Evolutionary conservation across 2,888 invertebrate genomes (phyloP).

Genomic region (Dicroscelio sp.): DNA sequence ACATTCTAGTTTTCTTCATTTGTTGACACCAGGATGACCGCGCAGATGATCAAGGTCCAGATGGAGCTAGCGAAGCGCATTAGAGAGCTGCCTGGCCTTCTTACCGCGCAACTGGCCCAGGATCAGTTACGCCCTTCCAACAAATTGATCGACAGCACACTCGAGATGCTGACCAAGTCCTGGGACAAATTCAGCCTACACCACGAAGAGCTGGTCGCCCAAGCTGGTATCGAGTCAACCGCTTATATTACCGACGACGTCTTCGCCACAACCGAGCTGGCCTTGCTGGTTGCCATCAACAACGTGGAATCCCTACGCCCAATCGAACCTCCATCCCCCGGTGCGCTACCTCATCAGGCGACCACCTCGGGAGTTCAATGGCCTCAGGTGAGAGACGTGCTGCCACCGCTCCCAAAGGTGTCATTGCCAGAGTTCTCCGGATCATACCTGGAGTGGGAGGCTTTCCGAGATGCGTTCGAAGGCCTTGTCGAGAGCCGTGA

Average conservation of each 20-base stretch:
- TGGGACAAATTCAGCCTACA: not conserved
- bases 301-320: not conserved
- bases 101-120: not conserved
- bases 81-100: not conserved
- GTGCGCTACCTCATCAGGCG: not conserved
- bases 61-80: not conserved
- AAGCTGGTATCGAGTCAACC: not conserved
- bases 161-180: not conserved
- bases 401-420: constrained; percentile 31
- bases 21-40: no score
- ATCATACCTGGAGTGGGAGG: constrained; percentile 25
- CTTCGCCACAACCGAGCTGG: not conserved
- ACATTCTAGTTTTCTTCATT: no score
- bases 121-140: not conserved
- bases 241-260: not conserved
- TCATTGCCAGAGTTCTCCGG: constrained; percentile 45
- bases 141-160: not conserved
- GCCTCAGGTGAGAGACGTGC: not conserved
- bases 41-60: not conserved
- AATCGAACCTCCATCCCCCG: not conserved
- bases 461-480: constrained; percentile 32
- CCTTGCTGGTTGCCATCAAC: not conserved
- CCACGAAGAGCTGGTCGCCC: not conserved
- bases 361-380: not conserved
- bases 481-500: not conserved